These are phyloP conservation scores for Colletes gigas DNA, from an alignment of 1,140 invertebrate genomes.

Conservation along the genomic window DNA sequence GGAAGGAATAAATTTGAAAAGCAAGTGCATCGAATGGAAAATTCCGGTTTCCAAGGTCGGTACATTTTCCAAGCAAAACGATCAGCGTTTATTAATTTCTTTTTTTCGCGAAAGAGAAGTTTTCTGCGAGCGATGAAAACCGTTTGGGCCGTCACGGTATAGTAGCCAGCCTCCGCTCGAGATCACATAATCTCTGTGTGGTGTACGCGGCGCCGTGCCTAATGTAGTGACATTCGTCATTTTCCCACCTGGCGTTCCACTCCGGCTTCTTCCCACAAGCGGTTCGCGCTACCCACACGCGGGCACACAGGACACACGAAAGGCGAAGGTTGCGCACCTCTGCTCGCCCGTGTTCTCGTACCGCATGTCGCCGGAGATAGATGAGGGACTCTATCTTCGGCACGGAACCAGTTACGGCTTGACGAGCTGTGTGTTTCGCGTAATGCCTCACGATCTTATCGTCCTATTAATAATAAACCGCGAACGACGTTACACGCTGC, in stretches of 20 bases:
- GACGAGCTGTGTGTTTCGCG: conserved; percentile 69
- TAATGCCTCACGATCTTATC: conserved; percentile 71
- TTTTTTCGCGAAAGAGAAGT: too few species aligned
- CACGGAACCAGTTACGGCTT: conserved; percentile 66
- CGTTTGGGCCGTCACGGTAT: neutral
- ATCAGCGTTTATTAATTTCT: too few species aligned
- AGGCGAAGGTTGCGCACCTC: conserved; percentile 35
- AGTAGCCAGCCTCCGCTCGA: conserved; percentile 9
- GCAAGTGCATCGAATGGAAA: too few species aligned
- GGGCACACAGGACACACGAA: conserved; percentile 5
- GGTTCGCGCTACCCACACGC: conserved; percentile 17
- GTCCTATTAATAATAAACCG: conserved; percentile 72
- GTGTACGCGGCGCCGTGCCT: conserved; percentile 19
- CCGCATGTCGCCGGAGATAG: conserved; percentile 61
- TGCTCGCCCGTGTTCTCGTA: conserved; percentile 53
- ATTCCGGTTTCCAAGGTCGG: too few species aligned
- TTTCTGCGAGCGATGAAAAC: neutral
- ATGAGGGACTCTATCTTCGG: conserved; percentile 64
- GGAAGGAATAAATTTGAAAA: too few species aligned
- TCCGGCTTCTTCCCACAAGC: conserved; percentile 37
- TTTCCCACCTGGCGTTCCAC: conserved; percentile 48
- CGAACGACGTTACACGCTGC: conserved; percentile 62
- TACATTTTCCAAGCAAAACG: too few species aligned
- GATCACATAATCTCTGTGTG: conserved; percentile 44
- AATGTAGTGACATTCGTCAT: conserved; percentile 60